These are phyloP conservation scores for Melanotaenia maccullochi DNA, from an alignment of 2,797 vertebrate genomes.

Conservation along the genomic window DNA sequence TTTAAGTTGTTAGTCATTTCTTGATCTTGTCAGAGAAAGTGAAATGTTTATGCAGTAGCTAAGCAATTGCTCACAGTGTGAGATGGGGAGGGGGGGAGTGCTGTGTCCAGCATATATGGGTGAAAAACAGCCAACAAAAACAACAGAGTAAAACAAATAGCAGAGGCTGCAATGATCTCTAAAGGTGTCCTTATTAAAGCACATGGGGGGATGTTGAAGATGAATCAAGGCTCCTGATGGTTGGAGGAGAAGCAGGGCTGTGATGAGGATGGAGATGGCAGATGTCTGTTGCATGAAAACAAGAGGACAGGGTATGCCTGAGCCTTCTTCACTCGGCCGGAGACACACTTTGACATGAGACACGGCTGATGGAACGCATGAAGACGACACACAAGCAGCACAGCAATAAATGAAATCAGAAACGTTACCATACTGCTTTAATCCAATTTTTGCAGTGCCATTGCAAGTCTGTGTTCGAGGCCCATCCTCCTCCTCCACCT, in stretches of 20 bases:
- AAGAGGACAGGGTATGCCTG: conserved; percentile 44
- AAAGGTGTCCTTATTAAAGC: conserved; percentile 6
- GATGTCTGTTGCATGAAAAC: conserved; percentile 56
- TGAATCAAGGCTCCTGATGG: conserved; percentile 25
- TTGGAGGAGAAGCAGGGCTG: conserved; percentile 34
- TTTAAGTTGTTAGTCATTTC: conserved; percentile 39
- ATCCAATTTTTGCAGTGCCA: conserved; percentile 83
- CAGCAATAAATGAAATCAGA: conserved; percentile 75
- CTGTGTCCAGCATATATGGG: conserved; percentile 32
- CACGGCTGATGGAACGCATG: conserved; percentile 57
- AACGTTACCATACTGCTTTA: conserved; percentile 89
- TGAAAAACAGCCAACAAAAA: conserved; percentile 44
- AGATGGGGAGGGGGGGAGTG: conserved; percentile 5
- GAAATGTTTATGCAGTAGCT: conserved; percentile 46
- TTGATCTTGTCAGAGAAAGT: conserved; percentile 44
- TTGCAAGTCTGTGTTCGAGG: conserved; percentile 80
- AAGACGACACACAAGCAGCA: conserved; percentile 72
- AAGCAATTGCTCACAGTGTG: conserved; percentile 22
- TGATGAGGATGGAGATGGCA: conserved; percentile 65
- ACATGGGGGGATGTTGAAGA: conserved; percentile 4
- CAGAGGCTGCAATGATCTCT: conserved; percentile 24
- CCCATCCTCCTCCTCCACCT: conserved; percentile 80
- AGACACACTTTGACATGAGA: conserved; percentile 52
- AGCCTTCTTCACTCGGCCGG: conserved; percentile 42
- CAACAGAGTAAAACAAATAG: conserved; percentile 31